Conservation (phyloP, 30 jellyfish, hydroid and myxozoan genomes). For the Pelagia noctiluca region DNA sequence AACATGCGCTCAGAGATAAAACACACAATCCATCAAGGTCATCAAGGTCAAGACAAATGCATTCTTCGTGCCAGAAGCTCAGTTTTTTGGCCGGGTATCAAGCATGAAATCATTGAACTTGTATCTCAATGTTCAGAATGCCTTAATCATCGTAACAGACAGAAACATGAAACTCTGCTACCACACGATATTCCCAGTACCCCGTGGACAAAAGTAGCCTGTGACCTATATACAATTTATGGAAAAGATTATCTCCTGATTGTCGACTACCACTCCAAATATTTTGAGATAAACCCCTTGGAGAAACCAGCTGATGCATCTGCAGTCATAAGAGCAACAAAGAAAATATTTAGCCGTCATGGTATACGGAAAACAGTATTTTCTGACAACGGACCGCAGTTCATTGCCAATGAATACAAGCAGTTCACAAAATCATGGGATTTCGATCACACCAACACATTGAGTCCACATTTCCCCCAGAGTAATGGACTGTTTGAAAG, state of each 20-base stretch:
- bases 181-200: constrained; percentile 34
- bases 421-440: constrained; percentile 65
- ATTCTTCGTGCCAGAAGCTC: constrained; percentile 43
- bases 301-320: constrained; percentile 44
- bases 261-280: constrained; percentile 53
- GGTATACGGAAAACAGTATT: constrained; percentile 51
- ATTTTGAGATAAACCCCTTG: constrained; percentile 58
- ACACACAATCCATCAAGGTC: constrained; percentile 51
- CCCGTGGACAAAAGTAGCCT: constrained; percentile 64
- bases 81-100: constrained; percentile 70
- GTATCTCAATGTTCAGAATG: constrained; percentile 48
- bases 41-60: constrained; percentile 67
- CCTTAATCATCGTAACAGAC: constrained; percentile 36
- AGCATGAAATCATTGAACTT: constrained; percentile 41
- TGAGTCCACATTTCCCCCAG: constrained; percentile 65
- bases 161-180: constrained; percentile 13
- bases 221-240: constrained; percentile 38
- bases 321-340: constrained; percentile 40
- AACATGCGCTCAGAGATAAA: constrained; percentile 47
- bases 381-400: constrained; percentile 72
- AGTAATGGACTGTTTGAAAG: constrained; percentile 80
- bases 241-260: constrained; percentile 49
- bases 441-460: constrained; percentile 46
- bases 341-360: constrained; percentile 39
- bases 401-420: constrained; percentile 37